Conservation (phyloP, 2,888 invertebrate genomes). For the Argyresthia albistria region DNA sequence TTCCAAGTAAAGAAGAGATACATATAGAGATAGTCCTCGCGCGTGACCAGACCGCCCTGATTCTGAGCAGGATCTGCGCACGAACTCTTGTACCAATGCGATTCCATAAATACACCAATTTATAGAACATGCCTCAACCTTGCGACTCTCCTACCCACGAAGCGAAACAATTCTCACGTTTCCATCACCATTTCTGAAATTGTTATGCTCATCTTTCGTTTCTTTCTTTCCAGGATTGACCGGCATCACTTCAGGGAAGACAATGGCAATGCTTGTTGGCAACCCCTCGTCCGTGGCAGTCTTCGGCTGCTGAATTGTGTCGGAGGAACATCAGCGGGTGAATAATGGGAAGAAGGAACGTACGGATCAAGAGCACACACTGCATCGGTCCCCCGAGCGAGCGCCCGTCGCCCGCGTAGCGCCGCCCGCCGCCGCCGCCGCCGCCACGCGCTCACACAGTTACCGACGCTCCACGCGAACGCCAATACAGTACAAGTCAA, state of each 20-base stretch:
- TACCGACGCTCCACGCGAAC: slow-evolving; percentile 66
- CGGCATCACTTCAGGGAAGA: slow-evolving; percentile 16
- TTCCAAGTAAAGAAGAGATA: too few species aligned
- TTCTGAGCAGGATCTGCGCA: slow-evolving; percentile 56
- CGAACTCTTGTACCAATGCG: slow-evolving; percentile 20
- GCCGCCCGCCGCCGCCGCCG: slow-evolving; percentile 47
- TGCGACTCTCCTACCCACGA: too few species aligned
- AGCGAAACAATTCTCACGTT: neutral
- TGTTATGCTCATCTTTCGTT: slow-evolving; percentile 8
- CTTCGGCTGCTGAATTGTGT: slow-evolving; percentile 36
- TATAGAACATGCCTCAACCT: too few species aligned
- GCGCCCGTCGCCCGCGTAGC: slow-evolving; percentile 30
- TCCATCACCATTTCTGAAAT: neutral
- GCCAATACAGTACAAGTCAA: slow-evolving; percentile 72
- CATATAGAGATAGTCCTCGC: slow-evolving; percentile 15
- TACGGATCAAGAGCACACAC: slow-evolving; percentile 65
- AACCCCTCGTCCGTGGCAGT: slow-evolving; percentile 20
- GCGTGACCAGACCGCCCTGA: slow-evolving; percentile 65
- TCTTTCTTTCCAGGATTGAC: slow-evolving; percentile 40
- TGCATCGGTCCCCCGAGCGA: slow-evolving; percentile 63
- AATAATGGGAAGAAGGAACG: slow-evolving; percentile 70
- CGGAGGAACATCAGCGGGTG: slow-evolving; percentile 43
- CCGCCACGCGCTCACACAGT: slow-evolving; percentile 46
- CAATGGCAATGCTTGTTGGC: slow-evolving; percentile 31
- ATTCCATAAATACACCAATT: too few species aligned